These are phyloP conservation scores for Theocolax elegans DNA, from an alignment of 1,140 invertebrate genomes.

Conservation along the genomic window DNA sequence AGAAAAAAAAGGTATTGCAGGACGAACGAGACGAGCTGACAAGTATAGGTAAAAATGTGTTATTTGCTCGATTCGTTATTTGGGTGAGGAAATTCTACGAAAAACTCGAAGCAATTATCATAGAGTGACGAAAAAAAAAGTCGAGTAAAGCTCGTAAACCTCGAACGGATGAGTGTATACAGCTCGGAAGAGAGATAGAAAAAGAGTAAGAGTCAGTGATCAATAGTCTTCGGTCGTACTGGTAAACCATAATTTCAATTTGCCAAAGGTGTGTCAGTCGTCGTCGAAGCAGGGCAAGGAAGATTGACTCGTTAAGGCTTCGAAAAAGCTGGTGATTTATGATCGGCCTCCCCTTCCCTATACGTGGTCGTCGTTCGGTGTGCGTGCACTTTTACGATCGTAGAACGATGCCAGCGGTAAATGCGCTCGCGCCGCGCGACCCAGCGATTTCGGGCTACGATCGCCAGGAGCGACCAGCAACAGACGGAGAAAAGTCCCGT, in stretches of 20 bases:
- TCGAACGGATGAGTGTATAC: not conserved
- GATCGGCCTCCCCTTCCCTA: not conserved
- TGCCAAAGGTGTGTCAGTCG: slow-evolving; percentile 6
- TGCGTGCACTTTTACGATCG: not conserved
- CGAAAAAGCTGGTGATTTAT: slow-evolving; percentile 30
- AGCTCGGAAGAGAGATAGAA: not conserved
- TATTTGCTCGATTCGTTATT: too few species aligned
- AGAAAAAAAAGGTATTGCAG: too few species aligned
- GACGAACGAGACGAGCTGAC: too few species aligned
- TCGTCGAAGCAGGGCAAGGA: not conserved
- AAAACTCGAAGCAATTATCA: not conserved
- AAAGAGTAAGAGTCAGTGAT: not conserved
- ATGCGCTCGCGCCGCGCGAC: not conserved
- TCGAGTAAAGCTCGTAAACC: not conserved
- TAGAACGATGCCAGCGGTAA: not conserved
- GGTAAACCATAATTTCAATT: slow-evolving; percentile 17
- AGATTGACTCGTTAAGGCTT: slow-evolving; percentile 29
- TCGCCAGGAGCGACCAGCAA: not conserved
- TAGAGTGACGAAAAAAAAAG: not conserved
- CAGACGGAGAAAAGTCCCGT: not conserved
- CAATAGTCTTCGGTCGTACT: not conserved
- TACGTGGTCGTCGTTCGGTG: too few species aligned
- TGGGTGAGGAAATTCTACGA: too few species aligned
- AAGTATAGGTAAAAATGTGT: too few species aligned
- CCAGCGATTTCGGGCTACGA: slow-evolving; percentile 22